Evolutionary conservation across 1,140 invertebrate genomes (phyloP).

Genomic region (Whitmania pigra): DNA sequence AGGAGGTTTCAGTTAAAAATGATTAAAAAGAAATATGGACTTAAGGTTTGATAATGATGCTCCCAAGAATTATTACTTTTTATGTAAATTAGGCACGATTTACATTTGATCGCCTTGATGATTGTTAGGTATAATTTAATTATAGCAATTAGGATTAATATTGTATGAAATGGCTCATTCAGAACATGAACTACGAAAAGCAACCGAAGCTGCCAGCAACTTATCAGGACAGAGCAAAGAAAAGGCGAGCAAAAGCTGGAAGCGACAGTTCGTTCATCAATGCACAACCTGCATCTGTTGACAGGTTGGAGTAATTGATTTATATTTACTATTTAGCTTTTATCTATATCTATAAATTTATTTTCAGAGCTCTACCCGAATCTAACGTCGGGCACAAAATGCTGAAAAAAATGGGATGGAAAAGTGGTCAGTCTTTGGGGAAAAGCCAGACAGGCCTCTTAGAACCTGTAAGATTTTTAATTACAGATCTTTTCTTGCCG

Average conservation of each 20-base stretch:
- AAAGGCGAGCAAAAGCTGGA: constrained; percentile 59
- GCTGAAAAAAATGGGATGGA: constrained; percentile 80
- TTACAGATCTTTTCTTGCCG: too few species aligned
- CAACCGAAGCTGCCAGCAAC: constrained; percentile 9
- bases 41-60: constrained; percentile 32
- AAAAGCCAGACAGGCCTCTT: constrained; percentile 55
- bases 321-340: constrained; percentile 14
- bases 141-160: too few species aligned
- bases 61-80: neutral
- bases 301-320: constrained; percentile 50
- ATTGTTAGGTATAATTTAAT: too few species aligned
- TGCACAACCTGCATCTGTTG: constrained; percentile 61
- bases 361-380: too few species aligned
- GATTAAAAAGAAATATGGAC: constrained; percentile 68
- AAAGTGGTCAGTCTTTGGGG: constrained; percentile 68
- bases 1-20: constrained; percentile 52
- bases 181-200: constrained; percentile 41
- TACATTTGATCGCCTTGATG: too few species aligned
- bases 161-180: too few species aligned
- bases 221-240: constrained; percentile 66
- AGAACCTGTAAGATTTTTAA: constrained; percentile 54
- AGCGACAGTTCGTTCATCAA: constrained; percentile 65
- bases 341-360: neutral
- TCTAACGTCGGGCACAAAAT: constrained; percentile 75
- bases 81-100: too few species aligned